These are phyloP conservation scores for Pristionchus arcanus DNA, from an alignment of 2,888 invertebrate species.

Conservation along the genomic window DNA sequence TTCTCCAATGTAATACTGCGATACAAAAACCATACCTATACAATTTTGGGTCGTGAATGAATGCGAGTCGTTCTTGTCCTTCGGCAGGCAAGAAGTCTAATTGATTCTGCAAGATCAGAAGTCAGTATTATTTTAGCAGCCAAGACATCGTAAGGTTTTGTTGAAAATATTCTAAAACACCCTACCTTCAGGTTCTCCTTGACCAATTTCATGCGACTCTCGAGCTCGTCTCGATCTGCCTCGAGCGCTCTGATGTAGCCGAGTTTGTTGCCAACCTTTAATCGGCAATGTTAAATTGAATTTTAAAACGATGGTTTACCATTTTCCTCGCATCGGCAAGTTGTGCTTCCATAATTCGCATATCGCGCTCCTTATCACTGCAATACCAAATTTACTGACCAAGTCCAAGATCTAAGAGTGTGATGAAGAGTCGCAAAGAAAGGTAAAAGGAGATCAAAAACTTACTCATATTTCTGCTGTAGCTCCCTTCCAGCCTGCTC, in stretches of 20 bases:
- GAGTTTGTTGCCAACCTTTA: conserved; percentile 58
- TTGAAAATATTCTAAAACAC: not conserved
- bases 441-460: not conserved
- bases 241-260: conserved; percentile 65
- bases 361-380: conserved; percentile 60
- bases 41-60: conserved; percentile 31
- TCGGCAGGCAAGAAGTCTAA: not conserved
- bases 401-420: no score
- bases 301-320: conserved; percentile 28
- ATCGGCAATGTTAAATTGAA: not conserved
- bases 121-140: not conserved
- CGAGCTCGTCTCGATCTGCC: conserved; percentile 62
- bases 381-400: conserved; percentile 42
- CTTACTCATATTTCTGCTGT: conserved; percentile 17
- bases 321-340: conserved; percentile 66
- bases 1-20: no score
- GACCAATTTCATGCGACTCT: conserved; percentile 63
- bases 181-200: conserved; percentile 64
- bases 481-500: not conserved
- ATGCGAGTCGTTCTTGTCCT: conserved; percentile 44
- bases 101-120: not conserved
- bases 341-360: conserved; percentile 60
- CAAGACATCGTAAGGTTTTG: not conserved
- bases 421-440: not conserved
- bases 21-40: not conserved